Conservation (phyloP, 2,888 invertebrate genomes). For the Drosophila setosimentum region DNA sequence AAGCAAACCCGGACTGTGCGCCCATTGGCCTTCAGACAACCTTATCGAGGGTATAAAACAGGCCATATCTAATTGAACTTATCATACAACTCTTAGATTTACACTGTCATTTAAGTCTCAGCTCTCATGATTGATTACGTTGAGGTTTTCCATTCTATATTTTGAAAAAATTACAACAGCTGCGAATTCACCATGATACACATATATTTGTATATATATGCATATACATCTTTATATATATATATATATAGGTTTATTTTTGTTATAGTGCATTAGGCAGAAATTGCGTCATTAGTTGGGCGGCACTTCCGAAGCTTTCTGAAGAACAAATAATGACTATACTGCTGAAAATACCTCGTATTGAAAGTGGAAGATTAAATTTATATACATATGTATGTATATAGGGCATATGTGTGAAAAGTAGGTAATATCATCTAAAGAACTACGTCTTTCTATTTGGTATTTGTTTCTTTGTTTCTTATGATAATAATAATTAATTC, state of each 20-base stretch:
- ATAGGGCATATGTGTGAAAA: neutral
- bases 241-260: conserved; percentile 1
- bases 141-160: neutral
- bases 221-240: too few relatives aligned
- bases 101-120: conserved; percentile 5
- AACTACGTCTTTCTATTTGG: neutral
- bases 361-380: neutral
- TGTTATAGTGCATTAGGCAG: conserved; percentile 3
- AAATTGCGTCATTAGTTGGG: conserved; percentile 41
- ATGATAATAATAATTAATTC: conserved; percentile 8
- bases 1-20: conserved; percentile 13
- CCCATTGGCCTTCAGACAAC: conserved; percentile 16
- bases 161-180: neutral
- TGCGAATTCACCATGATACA: neutral
- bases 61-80: conserved; percentile 22
- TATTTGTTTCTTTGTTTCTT: conserved; percentile 3
- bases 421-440: neutral
- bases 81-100: conserved; percentile 21
- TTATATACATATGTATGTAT: neutral
- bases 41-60: conserved; percentile 10
- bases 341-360: conserved; percentile 1
- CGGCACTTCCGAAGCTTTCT: conserved; percentile 7
- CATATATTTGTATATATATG: neutral
- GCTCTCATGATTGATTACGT: conserved; percentile 3
- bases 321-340: conserved; percentile 20